These are phyloP conservation scores for Drosophila diplacantha DNA, from an alignment of 2,888 invertebrate genomes.

Conservation along the genomic window DNA sequence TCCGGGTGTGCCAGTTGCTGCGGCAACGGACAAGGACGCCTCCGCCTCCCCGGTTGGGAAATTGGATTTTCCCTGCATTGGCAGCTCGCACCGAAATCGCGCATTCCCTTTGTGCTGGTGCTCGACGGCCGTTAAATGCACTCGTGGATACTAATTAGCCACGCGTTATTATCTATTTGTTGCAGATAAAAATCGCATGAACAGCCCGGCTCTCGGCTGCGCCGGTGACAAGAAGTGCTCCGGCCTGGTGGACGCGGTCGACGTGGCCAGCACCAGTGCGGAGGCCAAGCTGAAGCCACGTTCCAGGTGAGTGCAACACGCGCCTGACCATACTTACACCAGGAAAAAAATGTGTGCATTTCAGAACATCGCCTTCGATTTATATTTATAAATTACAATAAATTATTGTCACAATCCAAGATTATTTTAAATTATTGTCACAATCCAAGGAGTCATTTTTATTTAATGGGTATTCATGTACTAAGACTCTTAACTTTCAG, in stretches of 20 bases:
- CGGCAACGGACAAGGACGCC: slow-evolving; percentile 27
- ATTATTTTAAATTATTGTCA: too few relatives aligned
- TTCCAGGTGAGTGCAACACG: slow-evolving; percentile 77
- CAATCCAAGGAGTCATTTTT: background rate
- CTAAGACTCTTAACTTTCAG: too few relatives aligned
- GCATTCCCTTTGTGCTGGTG: slow-evolving; percentile 25
- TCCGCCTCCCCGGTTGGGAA: slow-evolving; percentile 27
- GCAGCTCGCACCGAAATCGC: slow-evolving; percentile 11
- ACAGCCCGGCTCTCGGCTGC: slow-evolving; percentile 75
- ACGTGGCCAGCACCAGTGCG: slow-evolving; percentile 71
- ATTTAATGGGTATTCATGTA: background rate
- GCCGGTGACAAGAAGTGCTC: slow-evolving; percentile 72
- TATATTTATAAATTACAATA: too few relatives aligned
- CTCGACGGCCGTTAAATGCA: slow-evolving; percentile 14
- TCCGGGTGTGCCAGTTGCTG: slow-evolving; percentile 28
- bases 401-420: background rate
- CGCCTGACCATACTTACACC: background rate
- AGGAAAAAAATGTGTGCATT: background rate
- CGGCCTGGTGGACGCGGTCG: slow-evolving; percentile 70
- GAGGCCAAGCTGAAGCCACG: slow-evolving; percentile 82
- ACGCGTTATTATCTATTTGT: slow-evolving; percentile 33
- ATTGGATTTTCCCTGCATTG: slow-evolving; percentile 49
- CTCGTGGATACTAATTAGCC: slow-evolving; percentile 27
- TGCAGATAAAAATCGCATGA: slow-evolving; percentile 76
- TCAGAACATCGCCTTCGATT: background rate